Percentiles rank a stretch among this genome's conserved stretches.
Evolutionary conservation across 2,888 invertebrate species (phyloP).

Genomic region (Auanema freiburgensis): DNA sequence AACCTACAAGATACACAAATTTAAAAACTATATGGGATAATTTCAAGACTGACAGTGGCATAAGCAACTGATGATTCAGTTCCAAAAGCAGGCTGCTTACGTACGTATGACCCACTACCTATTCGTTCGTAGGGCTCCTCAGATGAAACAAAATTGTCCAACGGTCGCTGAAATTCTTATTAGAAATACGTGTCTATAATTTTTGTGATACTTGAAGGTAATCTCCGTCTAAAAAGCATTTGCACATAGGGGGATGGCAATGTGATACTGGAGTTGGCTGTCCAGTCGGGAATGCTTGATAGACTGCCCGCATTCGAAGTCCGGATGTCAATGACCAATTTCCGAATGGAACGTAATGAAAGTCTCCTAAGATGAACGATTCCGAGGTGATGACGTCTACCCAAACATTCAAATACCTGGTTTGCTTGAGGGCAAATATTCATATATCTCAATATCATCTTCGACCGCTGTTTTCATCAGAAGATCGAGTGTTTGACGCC

Average conservation of each 20-base stretch:
- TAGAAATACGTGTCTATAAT: background rate
- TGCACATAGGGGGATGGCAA: conserved; percentile 61
- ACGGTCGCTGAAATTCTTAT: conserved; percentile 33
- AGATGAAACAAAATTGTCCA: conserved; percentile 41
- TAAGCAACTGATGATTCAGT: conserved; percentile 38
- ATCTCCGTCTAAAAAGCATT: conserved; percentile 57
- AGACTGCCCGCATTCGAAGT: conserved; percentile 42
- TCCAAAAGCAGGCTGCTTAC: conserved; percentile 50
- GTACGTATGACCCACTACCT: conserved; percentile 41
- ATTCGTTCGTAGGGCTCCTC: too few species aligned
- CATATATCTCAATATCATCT: conserved; percentile 58
- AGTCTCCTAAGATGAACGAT: conserved; percentile 30
- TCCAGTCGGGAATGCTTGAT: conserved; percentile 21
- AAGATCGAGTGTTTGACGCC: conserved; percentile 46
- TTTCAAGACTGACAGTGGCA: conserved; percentile 26
- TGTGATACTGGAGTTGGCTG: conserved; percentile 27
- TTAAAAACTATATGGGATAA: background rate
- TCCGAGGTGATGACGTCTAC: too few species aligned
- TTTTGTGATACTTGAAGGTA: conserved; percentile 41
- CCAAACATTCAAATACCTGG: conserved; percentile 6
- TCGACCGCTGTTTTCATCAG: conserved; percentile 46
- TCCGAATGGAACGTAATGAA: conserved; percentile 59
- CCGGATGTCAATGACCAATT: conserved; percentile 61
- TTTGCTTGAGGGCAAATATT: conserved; percentile 32
- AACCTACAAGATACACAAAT: conserved; percentile 12